Evolutionary conservation across 2,113 vertebrate species (phyloP), one percentile per base, ranked within the genome.

Genomic region (Gymnocephalus cernua): DNA sequence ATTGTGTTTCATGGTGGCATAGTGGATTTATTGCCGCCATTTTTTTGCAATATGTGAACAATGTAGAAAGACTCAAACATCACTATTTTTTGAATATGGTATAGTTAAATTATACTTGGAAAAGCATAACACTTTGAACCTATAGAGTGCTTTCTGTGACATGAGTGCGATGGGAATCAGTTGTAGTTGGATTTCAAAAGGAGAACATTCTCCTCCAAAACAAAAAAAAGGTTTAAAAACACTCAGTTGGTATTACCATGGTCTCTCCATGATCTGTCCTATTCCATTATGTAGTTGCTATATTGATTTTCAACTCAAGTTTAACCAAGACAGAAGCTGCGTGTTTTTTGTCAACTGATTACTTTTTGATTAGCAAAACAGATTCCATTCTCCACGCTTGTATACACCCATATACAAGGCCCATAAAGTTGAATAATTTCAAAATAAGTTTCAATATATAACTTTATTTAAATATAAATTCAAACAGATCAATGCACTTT

Each of bases 301-400:
- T 82, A 90, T 91, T 83, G 84, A 88, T 90, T 86, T 85, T 83
- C 44, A 82, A 66, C 67, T 89, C 58, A 77, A 58, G 73, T 85
- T 85, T 80, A 77, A 86, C 64, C 38, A 65, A 87, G 73, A 80
- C 23, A 61, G 62, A 59, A 16, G 64, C 68, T 56, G n/a, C 73
- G 57, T 64, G 47, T 54, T 82, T 74, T 82, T 59, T 80, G 61
- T 74, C 12, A 35, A 81, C 63, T 71, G 54, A 84, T 87, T 13
- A 64, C 21, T 65, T 44, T 86, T 77, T 8, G 6, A 88, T 88
- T 72, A 68, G 67, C 16, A 48, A 41, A 79, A 29, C 50, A 58
- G 14, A 79, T 79, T 74, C 35, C 3, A 65, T 41, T 57, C 66
- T 65, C 25, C 16, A 11, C 0, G 13, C 48, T 48, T 62, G 4